phyloP scores from a whole-genome alignment of 2,113 vertebrate genomes.

The Prochilodus magdalenae region DNA sequence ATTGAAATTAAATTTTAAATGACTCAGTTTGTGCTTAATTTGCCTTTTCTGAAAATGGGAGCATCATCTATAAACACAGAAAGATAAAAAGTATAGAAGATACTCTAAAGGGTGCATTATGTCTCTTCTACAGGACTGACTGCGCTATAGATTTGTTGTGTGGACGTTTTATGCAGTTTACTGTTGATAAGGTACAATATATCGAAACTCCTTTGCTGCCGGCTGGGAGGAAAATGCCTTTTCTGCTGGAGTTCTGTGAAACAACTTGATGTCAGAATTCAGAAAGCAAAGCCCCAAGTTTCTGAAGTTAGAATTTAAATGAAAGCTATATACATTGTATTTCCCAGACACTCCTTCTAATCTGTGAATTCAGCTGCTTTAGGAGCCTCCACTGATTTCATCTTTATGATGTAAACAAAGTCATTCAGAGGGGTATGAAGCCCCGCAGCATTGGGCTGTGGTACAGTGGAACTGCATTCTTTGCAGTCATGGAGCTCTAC shows the following conservation, averaged over 20 bases:
- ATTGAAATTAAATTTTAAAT: background rate
- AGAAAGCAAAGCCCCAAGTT: too few species aligned
- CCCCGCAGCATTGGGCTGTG: background rate
- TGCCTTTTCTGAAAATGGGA: too few species aligned
- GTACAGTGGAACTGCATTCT: background rate
- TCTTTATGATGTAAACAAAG: too few species aligned
- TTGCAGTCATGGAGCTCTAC: background rate
- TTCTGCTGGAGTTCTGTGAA: conserved; percentile 23
- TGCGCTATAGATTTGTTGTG: conserved; percentile 40
- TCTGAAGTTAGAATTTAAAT: too few species aligned
- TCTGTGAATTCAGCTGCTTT: too few species aligned
- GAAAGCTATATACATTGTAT: too few species aligned
- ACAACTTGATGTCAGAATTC: conserved; percentile 5
- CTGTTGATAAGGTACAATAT: conserved; percentile 17
- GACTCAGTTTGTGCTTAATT: background rate
- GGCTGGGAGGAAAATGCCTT: conserved; percentile 27
- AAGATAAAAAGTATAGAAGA: background rate
- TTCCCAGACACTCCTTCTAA: too few species aligned
- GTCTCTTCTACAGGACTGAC: conserved; percentile 28
- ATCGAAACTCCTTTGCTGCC: conserved; percentile 29
- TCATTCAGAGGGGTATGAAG: background rate
- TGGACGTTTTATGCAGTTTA: conserved; percentile 32
- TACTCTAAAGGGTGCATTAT: background rate
- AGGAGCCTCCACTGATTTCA: too few species aligned
- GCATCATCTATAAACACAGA: background rate